These are phyloP conservation scores for Orthonychiurus folsomi DNA, from an alignment of 2,888 invertebrate genomes.

Conservation along the genomic window DNA sequence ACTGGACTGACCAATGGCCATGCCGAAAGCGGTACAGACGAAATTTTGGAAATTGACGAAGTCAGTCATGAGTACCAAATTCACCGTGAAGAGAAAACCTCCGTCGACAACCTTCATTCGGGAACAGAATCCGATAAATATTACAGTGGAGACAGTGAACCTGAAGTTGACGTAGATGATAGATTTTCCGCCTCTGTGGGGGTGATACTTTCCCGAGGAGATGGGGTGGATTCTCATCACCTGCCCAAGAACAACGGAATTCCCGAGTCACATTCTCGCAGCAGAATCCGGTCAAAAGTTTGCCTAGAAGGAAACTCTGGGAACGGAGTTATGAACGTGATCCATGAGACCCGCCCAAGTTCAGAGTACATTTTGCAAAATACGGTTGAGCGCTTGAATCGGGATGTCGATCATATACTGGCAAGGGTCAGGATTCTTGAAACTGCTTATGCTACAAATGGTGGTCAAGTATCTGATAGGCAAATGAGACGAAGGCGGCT, in stretches of 20 bases:
- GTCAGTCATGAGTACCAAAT: slow-evolving; percentile 71
- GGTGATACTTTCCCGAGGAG: not conserved
- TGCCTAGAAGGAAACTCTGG: not conserved
- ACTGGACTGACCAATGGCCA: slow-evolving; percentile 20
- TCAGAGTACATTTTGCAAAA: slow-evolving; percentile 22
- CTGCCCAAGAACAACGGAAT: not conserved
- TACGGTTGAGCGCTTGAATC: slow-evolving; percentile 36
- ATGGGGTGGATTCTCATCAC: not conserved
- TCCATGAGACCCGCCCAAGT: not conserved
- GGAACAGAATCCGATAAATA: slow-evolving; percentile 40
- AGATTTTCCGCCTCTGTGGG: not conserved
- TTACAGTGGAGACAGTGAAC: slow-evolving; percentile 40
- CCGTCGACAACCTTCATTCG: slow-evolving; percentile 31
- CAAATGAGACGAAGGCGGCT: slow-evolving; percentile 52
- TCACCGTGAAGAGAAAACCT: slow-evolving; percentile 60
- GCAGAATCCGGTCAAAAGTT: not conserved
- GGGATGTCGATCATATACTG: slow-evolving; percentile 36
- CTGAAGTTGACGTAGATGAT: slow-evolving; percentile 20
- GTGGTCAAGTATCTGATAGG: not conserved
- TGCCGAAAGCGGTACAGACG: slow-evolving; percentile 39
- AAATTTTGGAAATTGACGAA: slow-evolving; percentile 33
- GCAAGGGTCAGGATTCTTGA: slow-evolving; percentile 36
- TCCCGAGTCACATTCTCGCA: no score
- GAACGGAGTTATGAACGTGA: no score
- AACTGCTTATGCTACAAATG: slow-evolving; percentile 33